Percentiles rank a stretch among this genome's conserved stretches.
Conservation (phyloP, 2,113 vertebrate genomes). For the Paramormyrops kingsleyae region DNA sequence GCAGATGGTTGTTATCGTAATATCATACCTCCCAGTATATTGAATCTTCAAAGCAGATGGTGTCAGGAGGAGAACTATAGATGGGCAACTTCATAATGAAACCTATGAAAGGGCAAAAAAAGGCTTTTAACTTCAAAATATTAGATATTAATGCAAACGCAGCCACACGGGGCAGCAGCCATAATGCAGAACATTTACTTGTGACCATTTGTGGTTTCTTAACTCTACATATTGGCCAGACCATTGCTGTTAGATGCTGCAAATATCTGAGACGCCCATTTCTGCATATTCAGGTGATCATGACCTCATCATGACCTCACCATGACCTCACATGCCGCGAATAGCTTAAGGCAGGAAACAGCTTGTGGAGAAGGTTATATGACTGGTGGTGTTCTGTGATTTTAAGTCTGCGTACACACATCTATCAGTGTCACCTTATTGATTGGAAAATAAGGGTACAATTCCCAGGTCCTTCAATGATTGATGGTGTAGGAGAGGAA, state of each 20-base stretch:
- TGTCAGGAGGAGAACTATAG: slow-evolving; percentile 56
- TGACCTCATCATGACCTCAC: too few relatives aligned
- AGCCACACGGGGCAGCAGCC: neutral
- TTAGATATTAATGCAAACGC: neutral
- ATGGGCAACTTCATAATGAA: slow-evolving; percentile 60
- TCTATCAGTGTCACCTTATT: neutral
- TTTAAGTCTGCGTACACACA: neutral
- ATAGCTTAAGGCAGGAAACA: neutral
- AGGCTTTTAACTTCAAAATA: neutral
- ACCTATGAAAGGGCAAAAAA: slow-evolving; percentile 51
- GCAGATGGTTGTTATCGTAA: neutral
- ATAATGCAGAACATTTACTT: neutral
- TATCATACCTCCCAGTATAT: slow-evolving; percentile 72
- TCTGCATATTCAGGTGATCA: neutral
- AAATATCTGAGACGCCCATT: neutral
- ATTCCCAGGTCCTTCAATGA: neutral
- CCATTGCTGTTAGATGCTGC: neutral
- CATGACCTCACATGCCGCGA: neutral
- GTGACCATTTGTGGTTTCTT: neutral
- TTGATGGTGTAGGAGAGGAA: neutral
- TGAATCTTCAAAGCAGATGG: slow-evolving; percentile 57
- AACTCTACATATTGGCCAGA: neutral
- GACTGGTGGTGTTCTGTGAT: neutral
- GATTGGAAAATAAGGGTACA: neutral
- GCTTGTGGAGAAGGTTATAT: neutral